phyloP scores from a whole-genome alignment of 1,140 invertebrate species.

The Stegodyphus dumicola region DNA sequence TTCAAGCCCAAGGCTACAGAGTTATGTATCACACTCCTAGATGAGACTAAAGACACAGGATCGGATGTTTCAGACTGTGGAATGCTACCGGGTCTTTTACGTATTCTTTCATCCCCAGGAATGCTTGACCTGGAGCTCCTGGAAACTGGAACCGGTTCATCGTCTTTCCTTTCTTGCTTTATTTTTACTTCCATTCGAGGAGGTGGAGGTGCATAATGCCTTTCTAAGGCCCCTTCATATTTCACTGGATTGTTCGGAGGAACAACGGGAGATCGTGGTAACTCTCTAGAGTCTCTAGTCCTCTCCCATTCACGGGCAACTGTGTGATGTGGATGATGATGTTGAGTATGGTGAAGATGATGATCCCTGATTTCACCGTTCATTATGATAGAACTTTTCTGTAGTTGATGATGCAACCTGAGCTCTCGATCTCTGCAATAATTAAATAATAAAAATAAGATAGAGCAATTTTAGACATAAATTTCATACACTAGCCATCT shows the following conservation, averaged over 20 bases:
- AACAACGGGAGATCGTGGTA: constrained; percentile 39
- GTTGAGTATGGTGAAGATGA: constrained; percentile 46
- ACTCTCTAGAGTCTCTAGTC: constrained; percentile 14
- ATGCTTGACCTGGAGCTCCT: constrained; percentile 2
- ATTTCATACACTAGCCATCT: no score
- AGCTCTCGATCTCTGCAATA: constrained; percentile 41
- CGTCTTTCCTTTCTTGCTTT: constrained; percentile 57
- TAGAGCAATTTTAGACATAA: no score
- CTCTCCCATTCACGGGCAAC: constrained; percentile 18
- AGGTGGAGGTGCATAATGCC: constrained; percentile 7
- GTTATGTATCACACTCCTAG: constrained; percentile 23
- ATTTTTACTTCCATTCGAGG: constrained; percentile 48
- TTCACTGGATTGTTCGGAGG: constrained; percentile 26
- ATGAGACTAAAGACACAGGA: constrained; percentile 34
- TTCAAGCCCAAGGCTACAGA: constrained; percentile 32
- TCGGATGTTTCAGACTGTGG: constrained; percentile 32
- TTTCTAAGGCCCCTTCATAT: constrained; percentile 42
- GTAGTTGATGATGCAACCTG: constrained; percentile 47
- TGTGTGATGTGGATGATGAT: constrained; percentile 32
- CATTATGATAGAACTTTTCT: constrained; percentile 51
- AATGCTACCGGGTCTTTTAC: constrained; percentile 43
- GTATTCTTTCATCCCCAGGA: constrained; percentile 37
- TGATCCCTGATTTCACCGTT: constrained; percentile 57
- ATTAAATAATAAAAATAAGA: background rate
- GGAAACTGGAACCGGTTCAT: constrained; percentile 29